Percentiles rank a stretch among this genome's conserved stretches.
phyloP scores from a whole-genome alignment of 2,888 invertebrate species.

The Trisateles emortualis region DNA sequence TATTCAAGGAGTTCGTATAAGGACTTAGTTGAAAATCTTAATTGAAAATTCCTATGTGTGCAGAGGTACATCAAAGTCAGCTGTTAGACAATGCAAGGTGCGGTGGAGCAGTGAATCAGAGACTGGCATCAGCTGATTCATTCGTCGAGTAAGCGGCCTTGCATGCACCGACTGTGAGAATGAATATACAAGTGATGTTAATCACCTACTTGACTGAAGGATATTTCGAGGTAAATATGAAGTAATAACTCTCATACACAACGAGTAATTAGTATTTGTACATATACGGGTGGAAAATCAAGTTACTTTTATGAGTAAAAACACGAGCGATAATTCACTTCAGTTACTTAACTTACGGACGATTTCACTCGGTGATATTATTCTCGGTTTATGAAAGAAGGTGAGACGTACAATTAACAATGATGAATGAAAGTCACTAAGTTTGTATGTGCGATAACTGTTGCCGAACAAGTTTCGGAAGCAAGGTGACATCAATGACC shows the following conservation, averaged over 20 bases:
- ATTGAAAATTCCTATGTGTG: slow-evolving; percentile 45
- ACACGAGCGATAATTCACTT: slow-evolving; percentile 20
- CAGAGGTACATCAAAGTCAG: slow-evolving; percentile 56
- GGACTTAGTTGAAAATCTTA: slow-evolving; percentile 44
- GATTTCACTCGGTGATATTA: slow-evolving; percentile 44
- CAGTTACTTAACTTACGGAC: slow-evolving; percentile 18
- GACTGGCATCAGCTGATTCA: slow-evolving; percentile 79
- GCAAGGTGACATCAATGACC: slow-evolving; percentile 82
- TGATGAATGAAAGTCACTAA: slow-evolving; percentile 71
- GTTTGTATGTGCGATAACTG: slow-evolving; percentile 69
- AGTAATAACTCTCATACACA: slow-evolving; percentile 39
- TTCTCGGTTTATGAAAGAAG: slow-evolving; percentile 37
- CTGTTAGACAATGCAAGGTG: slow-evolving; percentile 68
- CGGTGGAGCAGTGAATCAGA: slow-evolving; percentile 67
- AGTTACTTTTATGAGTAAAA: slow-evolving; percentile 24
- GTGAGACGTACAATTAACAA: slow-evolving; percentile 51
- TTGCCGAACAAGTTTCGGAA: slow-evolving; percentile 80
- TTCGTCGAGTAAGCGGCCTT: slow-evolving; percentile 68
- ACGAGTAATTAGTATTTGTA: slow-evolving; percentile 32
- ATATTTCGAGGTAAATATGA: slow-evolving; percentile 55
- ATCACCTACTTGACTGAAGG: slow-evolving; percentile 60
- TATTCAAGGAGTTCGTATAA: slow-evolving; percentile 37
- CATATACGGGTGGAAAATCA: slow-evolving; percentile 21
- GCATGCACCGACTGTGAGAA: slow-evolving; percentile 71
- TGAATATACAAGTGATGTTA: slow-evolving; percentile 63